Evolutionary conservation across 2,797 vertebrate species (phyloP).

Genomic region (Apogon talboti): DNA sequence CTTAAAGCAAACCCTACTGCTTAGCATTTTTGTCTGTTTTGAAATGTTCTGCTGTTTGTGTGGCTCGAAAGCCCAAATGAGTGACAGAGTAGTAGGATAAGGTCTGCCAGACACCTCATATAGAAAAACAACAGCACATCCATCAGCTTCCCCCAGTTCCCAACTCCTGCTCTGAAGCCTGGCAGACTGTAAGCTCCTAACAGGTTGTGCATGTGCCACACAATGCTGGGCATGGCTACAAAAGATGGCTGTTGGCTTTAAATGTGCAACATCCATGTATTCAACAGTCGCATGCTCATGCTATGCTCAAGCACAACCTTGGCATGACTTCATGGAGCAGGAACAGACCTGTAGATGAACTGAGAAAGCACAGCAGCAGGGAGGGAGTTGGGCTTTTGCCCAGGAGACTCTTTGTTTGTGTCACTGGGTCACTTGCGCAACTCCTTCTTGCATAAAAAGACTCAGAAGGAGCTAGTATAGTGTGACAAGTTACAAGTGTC

Average conservation of each 20-base stretch:
- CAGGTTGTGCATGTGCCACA: constrained; percentile 48
- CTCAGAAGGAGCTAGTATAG: constrained; percentile 2
- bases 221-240: constrained; percentile 25
- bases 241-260: constrained; percentile 40
- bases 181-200: constrained; percentile 19
- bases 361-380: constrained; percentile 4
- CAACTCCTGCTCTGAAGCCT: constrained; percentile 35
- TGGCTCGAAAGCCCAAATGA: constrained; percentile 29
- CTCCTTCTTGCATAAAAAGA: constrained; percentile 24
- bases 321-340: constrained; percentile 39
- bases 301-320: constrained; percentile 32
- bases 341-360: constrained; percentile 48
- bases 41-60: constrained; percentile 33
- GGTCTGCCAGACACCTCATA: constrained; percentile 50
- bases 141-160: constrained; percentile 39
- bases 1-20: constrained; percentile 35
- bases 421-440: constrained; percentile 57
- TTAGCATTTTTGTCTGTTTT: constrained; percentile 37
- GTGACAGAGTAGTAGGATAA: constrained; percentile 42
- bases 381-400: constrained; percentile 54
- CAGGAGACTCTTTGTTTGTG: constrained; percentile 52
- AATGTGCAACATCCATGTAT: constrained; percentile 18
- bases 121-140: constrained; percentile 54
- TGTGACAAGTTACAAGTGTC: constrained; percentile 34
- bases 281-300: constrained; percentile 31